These are phyloP conservation scores for Albula goreensis DNA, from an alignment of 2,113 vertebrate genomes.

Conservation along the genomic window DNA sequence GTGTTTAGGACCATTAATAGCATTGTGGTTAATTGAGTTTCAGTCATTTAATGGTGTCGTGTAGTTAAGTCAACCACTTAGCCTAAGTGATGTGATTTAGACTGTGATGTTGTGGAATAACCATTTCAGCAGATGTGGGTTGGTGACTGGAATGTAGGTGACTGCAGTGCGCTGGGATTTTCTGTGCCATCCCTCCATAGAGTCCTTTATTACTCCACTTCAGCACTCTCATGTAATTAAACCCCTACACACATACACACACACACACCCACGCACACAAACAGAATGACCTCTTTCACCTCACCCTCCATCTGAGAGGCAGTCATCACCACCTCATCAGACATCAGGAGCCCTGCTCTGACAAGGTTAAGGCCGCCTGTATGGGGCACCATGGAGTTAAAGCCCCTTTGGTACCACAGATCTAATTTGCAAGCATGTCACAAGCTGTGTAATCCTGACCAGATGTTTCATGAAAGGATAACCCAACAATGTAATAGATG, in stretches of 20 bases:
- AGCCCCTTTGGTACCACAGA: constrained; percentile 48
- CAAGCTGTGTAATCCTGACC: constrained; percentile 56
- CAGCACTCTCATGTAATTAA: neutral
- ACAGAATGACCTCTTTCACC: neutral
- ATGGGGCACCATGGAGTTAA: constrained; percentile 38
- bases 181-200: neutral
- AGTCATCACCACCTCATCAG: neutral
- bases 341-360: constrained; percentile 27
- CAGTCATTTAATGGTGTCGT: neutral
- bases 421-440: constrained; percentile 62
- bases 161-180: neutral
- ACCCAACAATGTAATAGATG: constrained; percentile 22
- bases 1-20: too few relatives aligned
- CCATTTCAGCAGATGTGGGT: neutral
- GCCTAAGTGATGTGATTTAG: neutral
- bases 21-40: neutral
- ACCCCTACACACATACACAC: neutral
- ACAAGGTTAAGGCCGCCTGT: constrained; percentile 43
- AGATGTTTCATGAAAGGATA: constrained; percentile 57
- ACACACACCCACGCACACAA: neutral
- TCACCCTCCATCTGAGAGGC: neutral
- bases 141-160: neutral
- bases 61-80: neutral
- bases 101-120: neutral
- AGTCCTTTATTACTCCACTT: neutral